Percentiles rank a stretch among this genome's conserved stretches.
Evolutionary conservation across 2,113 vertebrate species (phyloP).

Genomic region (Leucopsar rothschildi): DNA sequence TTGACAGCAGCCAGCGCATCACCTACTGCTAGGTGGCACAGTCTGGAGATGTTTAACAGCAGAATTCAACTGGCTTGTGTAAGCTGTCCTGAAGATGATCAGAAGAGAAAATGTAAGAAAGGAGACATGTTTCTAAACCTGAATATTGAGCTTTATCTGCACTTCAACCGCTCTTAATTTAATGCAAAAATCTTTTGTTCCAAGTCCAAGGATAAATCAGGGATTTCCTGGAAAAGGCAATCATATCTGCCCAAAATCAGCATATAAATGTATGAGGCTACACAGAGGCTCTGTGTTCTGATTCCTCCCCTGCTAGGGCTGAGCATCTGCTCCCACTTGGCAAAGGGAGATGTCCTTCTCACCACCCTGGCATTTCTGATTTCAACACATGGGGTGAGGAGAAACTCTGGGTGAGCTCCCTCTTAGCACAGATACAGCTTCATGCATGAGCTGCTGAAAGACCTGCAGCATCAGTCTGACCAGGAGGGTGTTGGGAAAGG

Average conservation of each 20-base stretch:
- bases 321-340: slow-evolving; percentile 21
- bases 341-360: neutral
- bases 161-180: neutral
- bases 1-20: neutral
- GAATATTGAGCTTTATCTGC: neutral
- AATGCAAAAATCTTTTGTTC: neutral
- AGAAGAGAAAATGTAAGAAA: neutral
- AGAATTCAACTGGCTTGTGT: neutral
- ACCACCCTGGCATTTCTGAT: neutral
- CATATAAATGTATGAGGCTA: neutral
- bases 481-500: neutral
- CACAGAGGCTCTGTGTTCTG: neutral
- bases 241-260: neutral
- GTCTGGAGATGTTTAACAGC: neutral
- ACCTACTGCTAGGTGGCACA: neutral
- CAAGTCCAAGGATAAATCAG: neutral
- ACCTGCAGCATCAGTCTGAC: neutral
- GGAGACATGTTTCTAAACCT: neutral
- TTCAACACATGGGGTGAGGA: neutral
- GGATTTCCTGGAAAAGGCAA: slow-evolving; percentile 28
- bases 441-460: neutral
- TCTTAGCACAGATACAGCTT: neutral
- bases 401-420: neutral
- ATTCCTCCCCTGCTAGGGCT: neutral
- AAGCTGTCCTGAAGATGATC: neutral